Base-by-base conservation (phyloP, 35 echinoderm and acorn worm species). In the Stichopus chloronotus region DNA sequence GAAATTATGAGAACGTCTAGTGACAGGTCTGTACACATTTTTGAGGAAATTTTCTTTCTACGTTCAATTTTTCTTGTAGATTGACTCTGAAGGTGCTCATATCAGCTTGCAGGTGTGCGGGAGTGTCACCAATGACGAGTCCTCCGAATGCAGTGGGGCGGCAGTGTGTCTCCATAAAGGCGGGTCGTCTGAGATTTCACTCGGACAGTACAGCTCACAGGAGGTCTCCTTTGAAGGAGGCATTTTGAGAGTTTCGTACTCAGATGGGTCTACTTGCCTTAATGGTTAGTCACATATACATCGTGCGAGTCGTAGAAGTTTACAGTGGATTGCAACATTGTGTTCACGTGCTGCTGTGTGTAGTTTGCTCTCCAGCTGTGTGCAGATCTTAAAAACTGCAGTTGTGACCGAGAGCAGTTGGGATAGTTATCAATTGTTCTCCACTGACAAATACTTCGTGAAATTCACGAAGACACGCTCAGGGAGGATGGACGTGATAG, bases 61-160 rank as follows among this genome's bases (percentile, higher is more conserved):
- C 17, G 19, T n/a, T 21, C 22, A n/a, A 74, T 7, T 74, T 17
- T 63, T 63, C 16, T 72, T 82, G 13, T 80, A 90, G 55, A 78
- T 74, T 2, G 86, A 78, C 5, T 71, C 91, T 52, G 74, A 71
- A 16, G 71, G 54, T 21, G 63, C 61, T 55, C 74, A 54, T 8
- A 69, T 94, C 58, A 93, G 84, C 13, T 5, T 98, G 12, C 90
- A 94, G 55, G 59, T 98, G 2, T 98, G 97, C 21, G 86, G 92
- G 13, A 25, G 52, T 17, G 69, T 94, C 10, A n/a, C 57, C 5
- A 10, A 59, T 6, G 63, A 86, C 14, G 65, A 72, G 7, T 20
- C 6, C 69, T 19, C 55, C 20, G 82, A 22, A 12, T 98, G 97
- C 78, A 23, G 84, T 14, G 88, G 90, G 84, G 91, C 94, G 57